Conservation (phyloP, 2,888 invertebrate genomes). For the Leptopilina syphax region DNA sequence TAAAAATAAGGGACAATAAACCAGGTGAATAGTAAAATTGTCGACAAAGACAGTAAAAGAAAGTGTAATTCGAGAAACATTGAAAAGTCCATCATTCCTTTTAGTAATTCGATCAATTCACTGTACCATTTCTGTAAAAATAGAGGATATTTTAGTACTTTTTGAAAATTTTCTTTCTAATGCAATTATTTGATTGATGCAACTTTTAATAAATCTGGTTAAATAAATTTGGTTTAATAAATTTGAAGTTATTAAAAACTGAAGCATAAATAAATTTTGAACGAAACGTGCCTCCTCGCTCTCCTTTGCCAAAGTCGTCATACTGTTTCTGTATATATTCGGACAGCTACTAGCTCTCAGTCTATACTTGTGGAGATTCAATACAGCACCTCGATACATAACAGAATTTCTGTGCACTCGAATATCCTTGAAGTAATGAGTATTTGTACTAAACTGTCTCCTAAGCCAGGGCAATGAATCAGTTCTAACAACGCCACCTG, state of each 20-base stretch:
- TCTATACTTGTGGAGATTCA: slow-evolving; percentile 89
- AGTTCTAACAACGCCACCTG: slow-evolving; percentile 66
- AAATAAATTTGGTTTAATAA: no score
- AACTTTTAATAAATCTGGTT: no score
- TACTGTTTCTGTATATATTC: slow-evolving; percentile 92
- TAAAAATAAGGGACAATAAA: slow-evolving; percentile 98
- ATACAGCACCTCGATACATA: slow-evolving; percentile 90
- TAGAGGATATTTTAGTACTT: slow-evolving; percentile 44
- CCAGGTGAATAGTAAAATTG: slow-evolving; percentile 93
- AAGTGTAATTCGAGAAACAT: slow-evolving; percentile 88
- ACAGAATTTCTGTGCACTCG: slow-evolving; percentile 88
- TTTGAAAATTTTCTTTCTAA: no score
- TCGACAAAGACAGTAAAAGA: slow-evolving; percentile 89
- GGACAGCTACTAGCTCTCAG: slow-evolving; percentile 94
- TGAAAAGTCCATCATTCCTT: slow-evolving; percentile 88
- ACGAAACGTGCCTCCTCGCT: slow-evolving; percentile 82
- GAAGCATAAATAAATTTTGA: no score
- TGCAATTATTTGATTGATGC: no score
- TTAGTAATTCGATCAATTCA: slow-evolving; percentile 82
- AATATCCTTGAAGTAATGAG: slow-evolving; percentile 85
- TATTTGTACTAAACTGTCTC: slow-evolving; percentile 80
- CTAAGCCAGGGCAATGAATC: slow-evolving; percentile 77
- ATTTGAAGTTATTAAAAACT: no score
- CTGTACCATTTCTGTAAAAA: slow-evolving; percentile 85
- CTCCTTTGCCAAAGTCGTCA: slow-evolving; percentile 89